Percentiles rank a stretch among this genome's conserved stretches.
Conservation (phyloP, 2,888 invertebrate species). For the Lasioglossum pauxillum region DNA sequence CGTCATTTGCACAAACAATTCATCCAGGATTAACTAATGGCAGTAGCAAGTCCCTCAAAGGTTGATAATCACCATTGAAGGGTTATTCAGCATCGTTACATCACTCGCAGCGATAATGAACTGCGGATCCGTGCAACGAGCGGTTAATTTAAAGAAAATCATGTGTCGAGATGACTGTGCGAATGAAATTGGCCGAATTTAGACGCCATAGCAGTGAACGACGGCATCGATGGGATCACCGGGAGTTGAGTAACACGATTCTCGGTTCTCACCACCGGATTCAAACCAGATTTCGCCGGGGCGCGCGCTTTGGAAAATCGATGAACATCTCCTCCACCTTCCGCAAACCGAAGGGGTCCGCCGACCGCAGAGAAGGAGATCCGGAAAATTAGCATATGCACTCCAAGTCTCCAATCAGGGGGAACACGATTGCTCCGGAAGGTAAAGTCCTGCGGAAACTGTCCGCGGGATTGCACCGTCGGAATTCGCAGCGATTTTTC, state of each 20-base stretch:
- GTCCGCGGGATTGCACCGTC: constrained; percentile 15
- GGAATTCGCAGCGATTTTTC: constrained; percentile 1
- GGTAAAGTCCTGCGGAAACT: constrained; percentile 20
- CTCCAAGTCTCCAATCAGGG: constrained; percentile 38
- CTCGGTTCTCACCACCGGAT: constrained; percentile 2
- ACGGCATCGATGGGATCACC: neutral
- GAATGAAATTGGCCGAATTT: neutral
- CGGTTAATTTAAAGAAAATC: neutral
- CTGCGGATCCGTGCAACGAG: neutral
- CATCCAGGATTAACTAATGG: neutral
- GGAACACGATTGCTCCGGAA: constrained; percentile 39
- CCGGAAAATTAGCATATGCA: constrained; percentile 53
- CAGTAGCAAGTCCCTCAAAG: neutral
- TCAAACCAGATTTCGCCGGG: constrained; percentile 34
- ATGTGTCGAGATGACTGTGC: neutral
- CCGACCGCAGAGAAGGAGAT: constrained; percentile 12
- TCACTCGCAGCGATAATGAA: neutral
- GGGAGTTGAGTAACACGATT: neutral
- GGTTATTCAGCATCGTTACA: neutral
- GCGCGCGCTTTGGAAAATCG: constrained; percentile 27
- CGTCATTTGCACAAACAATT: neutral
- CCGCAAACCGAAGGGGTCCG: neutral
- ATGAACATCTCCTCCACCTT: constrained; percentile 14
- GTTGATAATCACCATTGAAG: neutral
- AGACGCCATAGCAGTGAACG: neutral